Evolutionary conservation across 30 jellyfish, hydroid and myxozoan genomes (phyloP).

Genomic region (Chironex yamaguchii): DNA sequence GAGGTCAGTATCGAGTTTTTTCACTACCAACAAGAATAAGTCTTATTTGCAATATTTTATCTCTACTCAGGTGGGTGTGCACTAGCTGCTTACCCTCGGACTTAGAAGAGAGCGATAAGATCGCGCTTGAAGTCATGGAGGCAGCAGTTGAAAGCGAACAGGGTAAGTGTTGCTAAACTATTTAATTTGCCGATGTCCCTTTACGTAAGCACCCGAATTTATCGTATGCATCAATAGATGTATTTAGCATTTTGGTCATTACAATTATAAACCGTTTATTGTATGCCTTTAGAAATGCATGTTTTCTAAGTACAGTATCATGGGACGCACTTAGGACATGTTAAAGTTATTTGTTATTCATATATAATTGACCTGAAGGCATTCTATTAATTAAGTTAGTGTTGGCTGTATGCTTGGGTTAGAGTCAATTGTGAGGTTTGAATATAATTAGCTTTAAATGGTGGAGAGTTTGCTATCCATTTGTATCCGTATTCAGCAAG

Average conservation of each 20-base stretch:
- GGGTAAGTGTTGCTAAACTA: constrained; percentile 13
- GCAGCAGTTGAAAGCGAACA: constrained; percentile 48
- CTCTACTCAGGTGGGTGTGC: constrained; percentile 97
- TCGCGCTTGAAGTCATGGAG: constrained; percentile 92
- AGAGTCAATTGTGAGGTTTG: too few relatives aligned
- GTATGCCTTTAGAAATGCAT: not conserved
- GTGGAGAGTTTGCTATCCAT: too few relatives aligned
- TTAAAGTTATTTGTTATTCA: too few relatives aligned
- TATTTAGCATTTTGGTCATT: too few relatives aligned
- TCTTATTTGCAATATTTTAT: too few relatives aligned
- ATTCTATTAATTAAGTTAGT: too few relatives aligned
- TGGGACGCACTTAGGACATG: not conserved
- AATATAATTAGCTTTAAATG: too few relatives aligned
- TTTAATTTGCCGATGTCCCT: not conserved
- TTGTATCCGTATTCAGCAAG: too few relatives aligned
- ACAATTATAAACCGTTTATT: not conserved
- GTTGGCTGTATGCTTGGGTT: too few relatives aligned
- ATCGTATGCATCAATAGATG: not conserved
- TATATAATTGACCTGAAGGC: too few relatives aligned
- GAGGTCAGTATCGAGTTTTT: too few relatives aligned
- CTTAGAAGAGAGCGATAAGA: constrained; percentile 83
- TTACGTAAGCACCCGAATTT: not conserved
- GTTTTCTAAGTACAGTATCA: not conserved
- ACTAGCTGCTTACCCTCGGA: constrained; percentile 89
- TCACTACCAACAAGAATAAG: too few relatives aligned